These are phyloP conservation scores for Drepana falcataria DNA, from an alignment of 2,888 invertebrate genomes.

Conservation along the genomic window DNA sequence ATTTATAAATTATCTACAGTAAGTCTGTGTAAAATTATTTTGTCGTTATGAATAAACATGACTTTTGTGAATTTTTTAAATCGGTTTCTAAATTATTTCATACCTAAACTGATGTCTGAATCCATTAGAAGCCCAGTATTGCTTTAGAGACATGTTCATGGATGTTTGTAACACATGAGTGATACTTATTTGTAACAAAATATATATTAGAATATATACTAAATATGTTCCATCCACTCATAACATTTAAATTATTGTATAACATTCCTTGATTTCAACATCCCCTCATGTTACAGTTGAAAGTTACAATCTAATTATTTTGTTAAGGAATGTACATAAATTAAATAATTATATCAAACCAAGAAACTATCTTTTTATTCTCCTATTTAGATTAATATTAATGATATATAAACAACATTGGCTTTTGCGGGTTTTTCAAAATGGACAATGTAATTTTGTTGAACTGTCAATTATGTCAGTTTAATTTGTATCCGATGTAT, in stretches of 20 bases:
- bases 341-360: conserved; percentile 54
- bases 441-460: too few relatives aligned
- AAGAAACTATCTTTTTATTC: conserved; percentile 10
- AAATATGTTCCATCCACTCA: conserved; percentile 15
- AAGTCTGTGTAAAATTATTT: conserved; percentile 74
- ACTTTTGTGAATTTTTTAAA: conserved; percentile 50
- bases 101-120: conserved; percentile 35
- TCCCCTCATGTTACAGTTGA: conserved; percentile 29
- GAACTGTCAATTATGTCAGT: too few relatives aligned
- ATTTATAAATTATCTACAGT: conserved; percentile 56
- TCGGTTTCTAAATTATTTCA: conserved; percentile 53
- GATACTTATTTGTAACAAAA: conserved; percentile 13
- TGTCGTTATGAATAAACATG: conserved; percentile 62
- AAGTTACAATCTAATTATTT: conserved; percentile 28
- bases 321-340: conserved; percentile 70
- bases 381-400: background rate
- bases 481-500: too few relatives aligned
- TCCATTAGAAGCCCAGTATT: conserved; percentile 31
- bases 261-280: conserved; percentile 59
- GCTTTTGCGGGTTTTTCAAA: too few relatives aligned
- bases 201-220: conserved; percentile 10
- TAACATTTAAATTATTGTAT: conserved; percentile 38
- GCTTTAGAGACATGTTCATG: conserved; percentile 27
- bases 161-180: conserved; percentile 41
- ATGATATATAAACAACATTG: too few relatives aligned